phyloP scores from a whole-genome alignment of 2,113 vertebrate species.

The Sander lucioperca region DNA sequence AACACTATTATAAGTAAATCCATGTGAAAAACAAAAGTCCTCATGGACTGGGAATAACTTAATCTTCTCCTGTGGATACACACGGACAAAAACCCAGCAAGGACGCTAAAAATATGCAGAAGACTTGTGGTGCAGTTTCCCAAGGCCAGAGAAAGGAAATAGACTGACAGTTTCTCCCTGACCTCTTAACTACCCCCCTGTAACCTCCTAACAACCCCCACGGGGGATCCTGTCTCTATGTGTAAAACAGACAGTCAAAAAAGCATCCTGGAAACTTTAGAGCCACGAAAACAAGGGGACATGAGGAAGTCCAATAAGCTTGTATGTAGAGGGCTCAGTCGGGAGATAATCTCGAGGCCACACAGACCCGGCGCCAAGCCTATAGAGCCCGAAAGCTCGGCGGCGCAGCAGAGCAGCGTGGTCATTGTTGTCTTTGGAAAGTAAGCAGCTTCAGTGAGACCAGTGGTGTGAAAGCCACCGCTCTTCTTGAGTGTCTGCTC shows the following conservation, averaged over 20 bases:
- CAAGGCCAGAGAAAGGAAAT: conserved; percentile 87
- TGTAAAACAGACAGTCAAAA: conserved; percentile 86
- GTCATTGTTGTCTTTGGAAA: conserved; percentile 78
- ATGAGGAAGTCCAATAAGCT: conserved; percentile 78
- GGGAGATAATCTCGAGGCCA: conserved; percentile 80
- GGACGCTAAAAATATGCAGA: conserved; percentile 80
- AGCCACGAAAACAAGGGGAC: conserved; percentile 76
- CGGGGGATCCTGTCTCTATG: conserved; percentile 84
- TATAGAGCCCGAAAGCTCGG: conserved; percentile 65
- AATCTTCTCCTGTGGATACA: conserved; percentile 70
- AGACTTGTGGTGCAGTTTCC: conserved; percentile 84
- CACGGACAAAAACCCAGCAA: conserved; percentile 66
- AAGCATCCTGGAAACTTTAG: conserved; percentile 83
- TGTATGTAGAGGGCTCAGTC: conserved; percentile 68
- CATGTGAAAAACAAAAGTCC: conserved; percentile 72
- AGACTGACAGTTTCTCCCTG: conserved; percentile 85
- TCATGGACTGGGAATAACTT: conserved; percentile 65
- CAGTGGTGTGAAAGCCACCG: conserved; percentile 76
- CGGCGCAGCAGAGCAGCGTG: conserved; percentile 50
- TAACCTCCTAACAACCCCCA: conserved; percentile 83
- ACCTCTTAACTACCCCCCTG: conserved; percentile 79
- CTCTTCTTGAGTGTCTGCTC: conserved; percentile 76
- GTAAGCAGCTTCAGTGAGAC: conserved; percentile 70
- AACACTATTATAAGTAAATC: conserved; percentile 67
- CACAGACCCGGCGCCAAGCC: conserved; percentile 76